Evolutionary conservation across 1,140 invertebrate genomes (phyloP), one percentile per base, ranked within the genome.

Genomic region (Phymastichus coffea): DNA sequence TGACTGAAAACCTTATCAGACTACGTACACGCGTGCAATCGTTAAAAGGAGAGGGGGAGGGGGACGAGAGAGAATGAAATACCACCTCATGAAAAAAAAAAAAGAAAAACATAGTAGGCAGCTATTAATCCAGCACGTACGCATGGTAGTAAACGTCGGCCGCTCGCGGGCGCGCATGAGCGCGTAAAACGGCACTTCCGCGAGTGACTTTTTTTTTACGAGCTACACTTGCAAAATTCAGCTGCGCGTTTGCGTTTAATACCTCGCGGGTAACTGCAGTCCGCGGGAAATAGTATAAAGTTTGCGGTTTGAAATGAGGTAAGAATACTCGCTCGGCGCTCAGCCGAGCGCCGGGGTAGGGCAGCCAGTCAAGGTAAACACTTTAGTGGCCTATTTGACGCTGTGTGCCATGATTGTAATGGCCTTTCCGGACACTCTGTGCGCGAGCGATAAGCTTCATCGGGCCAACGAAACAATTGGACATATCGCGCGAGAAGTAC

Each of bases 181-280:
- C 28, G n/a, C 48, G 48, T 37, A 51, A 35, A 51, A 37, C 33
- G 30, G 33, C 46, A 48, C 46, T 48, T 48, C 46, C n/a, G 46
- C 26, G 26, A 48, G 46, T 48, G 26, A 48, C 46, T 30, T 48
- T 48, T 48, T 48, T 48, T 17, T 25, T 14, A 12, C 46, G n/a
- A 44, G 41, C 30, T 44, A 44, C 41, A 23, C 41, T 2, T 4
- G 22, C 41, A 44, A 44, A 44, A 23, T 44, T 14, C 20, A 19
- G 19, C n/a, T 19, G n/a, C 25, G 46, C 26, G 46, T 30, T 26
- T 15, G 25, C n/a, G 46, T 30, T 48, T 48, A 30, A 30, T 30
- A 23, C 46, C 15, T 1, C 15, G 22, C n/a, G 46, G 6, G 28
- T 7, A 33, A 33, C 12, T 33, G 6, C 28, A 33, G 6, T 6